phyloP scores from a whole-genome alignment of 1,140 invertebrate genomes.

The Lerema accius region DNA sequence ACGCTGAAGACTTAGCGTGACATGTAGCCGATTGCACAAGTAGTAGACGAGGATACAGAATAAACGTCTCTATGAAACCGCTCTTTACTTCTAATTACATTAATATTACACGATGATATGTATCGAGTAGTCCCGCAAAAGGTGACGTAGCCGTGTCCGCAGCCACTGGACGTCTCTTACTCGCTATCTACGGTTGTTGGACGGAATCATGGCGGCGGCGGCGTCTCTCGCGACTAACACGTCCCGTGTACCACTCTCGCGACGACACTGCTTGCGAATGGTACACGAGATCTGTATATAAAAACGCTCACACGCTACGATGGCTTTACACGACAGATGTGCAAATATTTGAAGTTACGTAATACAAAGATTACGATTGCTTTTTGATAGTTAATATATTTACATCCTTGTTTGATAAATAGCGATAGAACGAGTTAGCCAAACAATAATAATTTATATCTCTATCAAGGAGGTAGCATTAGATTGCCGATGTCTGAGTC shows the following conservation, averaged over 20 bases:
- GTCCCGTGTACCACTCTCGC: conserved; percentile 15
- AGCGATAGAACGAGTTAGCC: too few relatives aligned
- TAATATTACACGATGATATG: conserved; percentile 82
- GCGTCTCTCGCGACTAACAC: conserved; percentile 54
- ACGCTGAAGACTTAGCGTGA: conserved; percentile 68
- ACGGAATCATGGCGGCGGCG: conserved; percentile 79
- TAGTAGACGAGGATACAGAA: conserved; percentile 78
- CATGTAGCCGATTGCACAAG: conserved; percentile 77
- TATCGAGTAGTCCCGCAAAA: conserved; percentile 82
- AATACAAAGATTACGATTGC: too few relatives aligned
- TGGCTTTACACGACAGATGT: conserved; percentile 4
- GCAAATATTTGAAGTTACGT: background rate
- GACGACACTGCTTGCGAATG: conserved; percentile 3
- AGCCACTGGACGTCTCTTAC: conserved; percentile 82
- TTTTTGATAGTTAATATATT: too few relatives aligned
- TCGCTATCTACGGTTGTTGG: conserved; percentile 79
- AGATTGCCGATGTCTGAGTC: background rate
- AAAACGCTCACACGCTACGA: conserved; percentile 13
- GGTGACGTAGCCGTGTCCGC: conserved; percentile 80
- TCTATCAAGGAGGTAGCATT: background rate
- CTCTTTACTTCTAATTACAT: conserved; percentile 78
- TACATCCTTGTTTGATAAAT: too few relatives aligned
- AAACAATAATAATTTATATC: too few relatives aligned
- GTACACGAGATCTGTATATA: conserved; percentile 16
- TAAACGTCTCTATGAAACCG: conserved; percentile 81